Base-by-base conservation (phyloP, 2,113 vertebrate genomes). In the Rousettus leschenaultii region DNA sequence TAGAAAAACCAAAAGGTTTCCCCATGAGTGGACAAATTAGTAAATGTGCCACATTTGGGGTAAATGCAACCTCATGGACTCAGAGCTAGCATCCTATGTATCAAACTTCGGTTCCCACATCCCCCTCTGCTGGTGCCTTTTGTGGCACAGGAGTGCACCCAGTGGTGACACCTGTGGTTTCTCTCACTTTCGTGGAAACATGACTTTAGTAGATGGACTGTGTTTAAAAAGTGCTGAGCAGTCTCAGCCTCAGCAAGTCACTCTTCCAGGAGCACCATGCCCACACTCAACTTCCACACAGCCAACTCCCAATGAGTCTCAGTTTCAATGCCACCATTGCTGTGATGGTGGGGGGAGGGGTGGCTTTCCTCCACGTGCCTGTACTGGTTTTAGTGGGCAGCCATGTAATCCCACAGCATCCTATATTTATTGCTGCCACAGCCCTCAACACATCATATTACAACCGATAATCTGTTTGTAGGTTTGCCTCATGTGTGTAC, bases 371-470 rank as follows among this genome's bases (percentile, higher is more conserved):
- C 3, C 1, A 68, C 0, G 0, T 33, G 24, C 8, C 21, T 6
- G 2, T 57, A 4, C 75, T 68, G 55, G 43, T 26, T n/a, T n/a
- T 5, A 33, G 55, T 5, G 4, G 24, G 7, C 30, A 19, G 65
- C 14, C 19, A 3, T 0, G 0, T 4, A 2, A 14, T n/a, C 40
- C 48, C 2, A 0, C 19, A 13, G 19, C 7, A 28, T 8, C 91
- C 45, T 5, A 6, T 2, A 6, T 35, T 63, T 28, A 9, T 26
- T 4, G 65, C 63, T 40, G 10, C 66, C 1, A 1, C 24, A 63
- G n/a, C 57, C 21, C 48, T 38, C 13, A 0, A 33, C 18, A 40
- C 8, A 2, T 33, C n/a, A 35, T 45, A 24, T 26, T 24, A 10
- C 57, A 40, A 63, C 6, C 11, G 3, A 6, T 2, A 70, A 30